Percentiles rank a stretch among this genome's conserved stretches.
These are phyloP conservation scores for Temnothorax rugatulus DNA, from an alignment of 2,888 invertebrate species.

Conservation along the genomic window DNA sequence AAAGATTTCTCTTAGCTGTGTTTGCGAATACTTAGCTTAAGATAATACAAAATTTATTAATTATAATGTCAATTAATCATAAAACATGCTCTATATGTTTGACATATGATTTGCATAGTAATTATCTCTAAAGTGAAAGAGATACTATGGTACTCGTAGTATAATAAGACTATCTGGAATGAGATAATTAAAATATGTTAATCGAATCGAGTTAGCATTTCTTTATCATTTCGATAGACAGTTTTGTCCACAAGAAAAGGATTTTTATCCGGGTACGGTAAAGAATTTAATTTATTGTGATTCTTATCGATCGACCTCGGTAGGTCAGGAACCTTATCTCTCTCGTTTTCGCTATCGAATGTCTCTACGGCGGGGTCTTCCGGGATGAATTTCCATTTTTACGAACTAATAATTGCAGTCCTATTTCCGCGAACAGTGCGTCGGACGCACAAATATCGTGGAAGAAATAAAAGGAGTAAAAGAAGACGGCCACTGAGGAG, in stretches of 20 bases:
- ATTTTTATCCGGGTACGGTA: conserved; percentile 56
- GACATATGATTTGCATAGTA: neutral
- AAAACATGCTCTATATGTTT: neutral
- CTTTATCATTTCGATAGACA: conserved; percentile 65
- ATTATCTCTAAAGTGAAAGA: neutral
- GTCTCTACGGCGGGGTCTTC: conserved; percentile 35
- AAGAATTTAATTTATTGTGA: conserved; percentile 72
- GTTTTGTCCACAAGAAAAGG: conserved; percentile 59
- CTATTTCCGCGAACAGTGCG: conserved; percentile 49
- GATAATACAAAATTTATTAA: neutral
- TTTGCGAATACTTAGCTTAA: neutral
- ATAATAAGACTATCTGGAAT: neutral
- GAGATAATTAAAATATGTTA: conserved; percentile 60
- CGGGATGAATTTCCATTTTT: conserved; percentile 56
- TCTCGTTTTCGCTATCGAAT: conserved; percentile 55
- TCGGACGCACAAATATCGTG: conserved; percentile 21
- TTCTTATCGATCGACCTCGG: conserved; percentile 66
- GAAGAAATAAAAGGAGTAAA: conserved; percentile 45
- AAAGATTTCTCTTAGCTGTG: neutral
- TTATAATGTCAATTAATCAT: conserved; percentile 6
- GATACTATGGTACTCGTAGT: neutral
- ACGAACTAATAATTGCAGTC: conserved; percentile 66
- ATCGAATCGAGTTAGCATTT: conserved; percentile 60
- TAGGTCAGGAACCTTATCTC: conserved; percentile 65
- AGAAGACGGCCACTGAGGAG: conserved; percentile 43